Conservation (phyloP, 2,113 vertebrate species). For the Melanerpes formicivorus region DNA sequence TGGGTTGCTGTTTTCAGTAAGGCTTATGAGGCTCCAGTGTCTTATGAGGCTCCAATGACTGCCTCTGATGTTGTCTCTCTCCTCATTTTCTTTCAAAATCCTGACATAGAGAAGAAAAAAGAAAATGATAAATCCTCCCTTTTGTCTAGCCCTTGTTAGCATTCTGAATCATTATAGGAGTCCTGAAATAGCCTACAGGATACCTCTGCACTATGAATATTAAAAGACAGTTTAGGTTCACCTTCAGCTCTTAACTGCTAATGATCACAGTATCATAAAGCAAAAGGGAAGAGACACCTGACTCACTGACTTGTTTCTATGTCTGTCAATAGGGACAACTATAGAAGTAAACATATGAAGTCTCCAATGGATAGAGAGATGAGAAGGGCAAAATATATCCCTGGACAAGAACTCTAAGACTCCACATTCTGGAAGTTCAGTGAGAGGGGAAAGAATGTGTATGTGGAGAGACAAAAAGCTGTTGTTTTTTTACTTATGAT, state of each 20-base stretch:
- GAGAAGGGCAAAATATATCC: neutral
- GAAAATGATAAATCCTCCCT: neutral
- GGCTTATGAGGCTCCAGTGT: neutral
- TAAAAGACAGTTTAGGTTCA: neutral
- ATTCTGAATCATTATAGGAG: conserved; percentile 8
- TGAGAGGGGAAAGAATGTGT: neutral
- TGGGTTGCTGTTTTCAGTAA: neutral
- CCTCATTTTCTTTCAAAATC: conserved; percentile 13
- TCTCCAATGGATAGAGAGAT: neutral
- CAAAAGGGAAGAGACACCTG: neutral
- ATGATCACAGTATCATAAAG: neutral
- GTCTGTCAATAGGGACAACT: neutral
- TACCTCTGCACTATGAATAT: neutral
- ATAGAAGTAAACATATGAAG: neutral
- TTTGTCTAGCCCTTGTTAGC: neutral
- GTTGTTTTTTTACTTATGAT: neutral
- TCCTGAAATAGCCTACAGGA: conserved; percentile 26
- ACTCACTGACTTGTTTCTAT: neutral
- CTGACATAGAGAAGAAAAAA: neutral
- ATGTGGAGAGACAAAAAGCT: neutral
- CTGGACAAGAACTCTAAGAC: neutral
- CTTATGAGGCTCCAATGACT: neutral
- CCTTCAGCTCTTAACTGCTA: neutral
- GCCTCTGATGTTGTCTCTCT: neutral
- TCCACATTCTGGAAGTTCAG: neutral